phyloP scores from a whole-genome alignment of 2,888 invertebrate species.

The Rhodophaea formosa region DNA sequence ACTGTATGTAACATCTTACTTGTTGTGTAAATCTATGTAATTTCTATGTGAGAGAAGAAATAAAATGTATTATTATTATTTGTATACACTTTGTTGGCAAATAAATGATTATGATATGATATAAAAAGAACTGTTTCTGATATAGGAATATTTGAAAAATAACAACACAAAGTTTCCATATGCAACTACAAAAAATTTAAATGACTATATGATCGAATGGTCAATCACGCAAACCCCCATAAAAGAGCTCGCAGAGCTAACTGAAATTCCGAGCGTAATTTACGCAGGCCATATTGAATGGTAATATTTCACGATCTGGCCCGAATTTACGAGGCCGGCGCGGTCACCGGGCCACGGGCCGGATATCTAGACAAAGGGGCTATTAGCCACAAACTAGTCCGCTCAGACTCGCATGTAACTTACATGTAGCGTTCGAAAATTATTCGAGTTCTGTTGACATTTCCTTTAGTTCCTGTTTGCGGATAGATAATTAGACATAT shows the following conservation, averaged over 20 bases:
- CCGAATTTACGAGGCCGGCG: slow-evolving; percentile 4
- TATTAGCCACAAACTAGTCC: slow-evolving; percentile 10
- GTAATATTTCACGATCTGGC: slow-evolving; percentile 4
- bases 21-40: too few relatives aligned
- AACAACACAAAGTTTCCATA: too few relatives aligned
- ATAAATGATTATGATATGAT: too few relatives aligned
- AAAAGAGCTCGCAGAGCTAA: background rate
- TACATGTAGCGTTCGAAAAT: background rate
- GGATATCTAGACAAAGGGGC: slow-evolving; percentile 15
- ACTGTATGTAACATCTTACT: too few relatives aligned
- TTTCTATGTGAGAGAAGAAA: too few relatives aligned
- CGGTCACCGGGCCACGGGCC: slow-evolving; percentile 11
- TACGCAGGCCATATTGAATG: slow-evolving; percentile 9
- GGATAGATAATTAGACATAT: background rate
- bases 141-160: too few relatives aligned
- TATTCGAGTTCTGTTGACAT: background rate
- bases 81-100: too few relatives aligned
- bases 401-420: too few relatives aligned
- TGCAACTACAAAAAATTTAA: too few relatives aligned
- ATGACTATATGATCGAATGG: background rate
- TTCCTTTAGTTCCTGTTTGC: background rate
- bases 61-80: too few relatives aligned
- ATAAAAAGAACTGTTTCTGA: too few relatives aligned
- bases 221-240: background rate
- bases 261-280: slow-evolving; percentile 7